phyloP scores from a whole-genome alignment of 2,888 invertebrate genomes.

The Drosophila falleni region DNA sequence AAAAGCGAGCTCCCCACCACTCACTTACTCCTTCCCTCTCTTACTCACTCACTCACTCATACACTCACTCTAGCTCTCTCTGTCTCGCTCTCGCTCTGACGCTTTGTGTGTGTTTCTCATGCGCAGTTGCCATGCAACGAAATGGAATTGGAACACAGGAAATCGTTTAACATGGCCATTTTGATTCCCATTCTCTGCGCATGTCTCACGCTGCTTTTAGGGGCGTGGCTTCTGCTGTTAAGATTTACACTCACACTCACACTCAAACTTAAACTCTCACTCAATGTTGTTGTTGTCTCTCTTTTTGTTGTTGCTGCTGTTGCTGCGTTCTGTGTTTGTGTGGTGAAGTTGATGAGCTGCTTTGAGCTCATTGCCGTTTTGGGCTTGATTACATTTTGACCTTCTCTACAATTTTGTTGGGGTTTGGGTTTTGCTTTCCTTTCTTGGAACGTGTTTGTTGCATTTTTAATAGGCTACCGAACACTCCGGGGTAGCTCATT shows the following conservation, averaged over 20 bases:
- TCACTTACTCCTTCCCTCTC: slow-evolving; percentile 21
- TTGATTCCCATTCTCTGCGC: slow-evolving; percentile 61
- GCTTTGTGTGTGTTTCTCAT: slow-evolving; percentile 26
- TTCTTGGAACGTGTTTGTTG: slow-evolving; percentile 69
- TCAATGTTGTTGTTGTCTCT: slow-evolving; percentile 18
- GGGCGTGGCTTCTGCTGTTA: slow-evolving; percentile 57
- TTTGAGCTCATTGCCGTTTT: slow-evolving; percentile 39
- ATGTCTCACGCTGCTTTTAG: slow-evolving; percentile 44
- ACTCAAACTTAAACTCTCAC: slow-evolving; percentile 42
- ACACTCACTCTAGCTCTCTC: slow-evolving; percentile 9
- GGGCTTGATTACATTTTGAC: slow-evolving; percentile 74
- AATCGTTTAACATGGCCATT: slow-evolving; percentile 58
- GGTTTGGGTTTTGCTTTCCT: slow-evolving; percentile 39
- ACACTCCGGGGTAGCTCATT: slow-evolving; percentile 63
- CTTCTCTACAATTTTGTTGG: slow-evolving; percentile 57
- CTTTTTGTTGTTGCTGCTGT: background rate
- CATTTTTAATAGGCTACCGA: slow-evolving; percentile 75
- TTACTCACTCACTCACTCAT: slow-evolving; percentile 13
- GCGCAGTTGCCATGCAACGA: slow-evolving; percentile 58
- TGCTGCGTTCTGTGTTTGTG: slow-evolving; percentile 7
- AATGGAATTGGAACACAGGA: slow-evolving; percentile 57
- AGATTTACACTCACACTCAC: slow-evolving; percentile 23
- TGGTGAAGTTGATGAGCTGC: slow-evolving; percentile 71
- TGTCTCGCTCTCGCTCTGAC: slow-evolving; percentile 18
- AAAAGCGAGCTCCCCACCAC: slow-evolving; percentile 66